Evolutionary conservation across 2,888 invertebrate species (phyloP).

Genomic region (Clitarchus hookeri): DNA sequence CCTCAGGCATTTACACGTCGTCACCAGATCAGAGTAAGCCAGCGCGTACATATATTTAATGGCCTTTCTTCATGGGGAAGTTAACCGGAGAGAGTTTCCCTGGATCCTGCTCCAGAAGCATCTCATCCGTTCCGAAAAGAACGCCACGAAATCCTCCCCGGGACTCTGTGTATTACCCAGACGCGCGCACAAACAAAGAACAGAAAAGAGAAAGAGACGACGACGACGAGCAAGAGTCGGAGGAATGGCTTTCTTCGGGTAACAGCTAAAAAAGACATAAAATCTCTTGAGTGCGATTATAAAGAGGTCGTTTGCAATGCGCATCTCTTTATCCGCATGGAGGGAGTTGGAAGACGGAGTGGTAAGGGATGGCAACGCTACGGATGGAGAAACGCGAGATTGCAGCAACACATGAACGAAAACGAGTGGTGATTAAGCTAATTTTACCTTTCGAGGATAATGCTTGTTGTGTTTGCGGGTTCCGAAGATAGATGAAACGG

Average conservation of each 20-base stretch:
- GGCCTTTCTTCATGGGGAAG: neutral
- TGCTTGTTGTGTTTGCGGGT: no score
- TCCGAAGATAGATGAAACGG: no score
- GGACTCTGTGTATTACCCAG: neutral
- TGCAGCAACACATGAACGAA: neutral
- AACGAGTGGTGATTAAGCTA: neutral
- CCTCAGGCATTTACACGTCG: no score
- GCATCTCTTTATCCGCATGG: neutral
- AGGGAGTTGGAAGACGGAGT: neutral
- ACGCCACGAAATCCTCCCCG: neutral
- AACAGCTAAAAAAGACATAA: neutral
- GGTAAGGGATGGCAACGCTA: neutral
- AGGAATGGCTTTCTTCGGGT: neutral
- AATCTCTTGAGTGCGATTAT: neutral
- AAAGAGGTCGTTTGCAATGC: conserved; percentile 7
- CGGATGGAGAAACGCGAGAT: neutral
- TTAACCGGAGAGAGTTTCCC: neutral
- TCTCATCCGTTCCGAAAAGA: neutral
- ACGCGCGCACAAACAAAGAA: neutral
- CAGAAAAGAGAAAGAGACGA: neutral
- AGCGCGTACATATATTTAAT: no score
- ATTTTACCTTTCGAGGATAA: neutral
- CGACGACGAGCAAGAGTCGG: neutral
- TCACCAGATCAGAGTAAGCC: no score
- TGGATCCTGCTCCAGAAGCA: neutral